Conservation (phyloP, 2,113 vertebrate species). For the Sinosuthora webbiana region DNA sequence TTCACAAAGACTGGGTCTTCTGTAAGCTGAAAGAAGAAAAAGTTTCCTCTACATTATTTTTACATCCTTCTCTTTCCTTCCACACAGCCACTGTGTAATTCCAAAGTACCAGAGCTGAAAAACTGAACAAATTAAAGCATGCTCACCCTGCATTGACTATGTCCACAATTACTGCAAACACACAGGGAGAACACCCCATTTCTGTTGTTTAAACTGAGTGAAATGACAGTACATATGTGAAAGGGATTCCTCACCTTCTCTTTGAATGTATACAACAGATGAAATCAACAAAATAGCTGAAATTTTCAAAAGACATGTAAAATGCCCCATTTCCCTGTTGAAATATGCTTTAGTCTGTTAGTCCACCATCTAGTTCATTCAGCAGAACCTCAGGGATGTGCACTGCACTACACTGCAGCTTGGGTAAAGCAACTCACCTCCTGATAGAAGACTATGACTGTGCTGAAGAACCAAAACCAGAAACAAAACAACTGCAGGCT, state of each 20-base stretch:
- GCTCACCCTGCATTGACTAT: background rate
- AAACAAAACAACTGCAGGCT: background rate
- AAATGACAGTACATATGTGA: background rate
- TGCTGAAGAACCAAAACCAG: fast-evolving
- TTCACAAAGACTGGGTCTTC: background rate
- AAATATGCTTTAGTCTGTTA: background rate
- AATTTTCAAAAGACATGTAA: background rate
- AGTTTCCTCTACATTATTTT: background rate
- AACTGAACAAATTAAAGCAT: background rate
- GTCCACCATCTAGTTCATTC: background rate
- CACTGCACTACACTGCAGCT: background rate
- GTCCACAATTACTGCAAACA: background rate
- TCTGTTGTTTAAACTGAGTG: background rate
- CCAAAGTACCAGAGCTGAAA: background rate
- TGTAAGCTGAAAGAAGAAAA: background rate
- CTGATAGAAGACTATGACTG: background rate
- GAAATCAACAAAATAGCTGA: background rate
- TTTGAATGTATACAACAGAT: background rate
- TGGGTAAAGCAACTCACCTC: background rate
- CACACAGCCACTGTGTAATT: background rate
- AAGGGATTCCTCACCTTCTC: background rate
- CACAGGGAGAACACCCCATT: background rate
- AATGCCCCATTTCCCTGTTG: background rate
- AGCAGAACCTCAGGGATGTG: background rate
- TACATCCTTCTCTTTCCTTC: background rate